phyloP scores from a whole-genome alignment of 2,113 vertebrate species.

The Coregonus clupeaformis region DNA sequence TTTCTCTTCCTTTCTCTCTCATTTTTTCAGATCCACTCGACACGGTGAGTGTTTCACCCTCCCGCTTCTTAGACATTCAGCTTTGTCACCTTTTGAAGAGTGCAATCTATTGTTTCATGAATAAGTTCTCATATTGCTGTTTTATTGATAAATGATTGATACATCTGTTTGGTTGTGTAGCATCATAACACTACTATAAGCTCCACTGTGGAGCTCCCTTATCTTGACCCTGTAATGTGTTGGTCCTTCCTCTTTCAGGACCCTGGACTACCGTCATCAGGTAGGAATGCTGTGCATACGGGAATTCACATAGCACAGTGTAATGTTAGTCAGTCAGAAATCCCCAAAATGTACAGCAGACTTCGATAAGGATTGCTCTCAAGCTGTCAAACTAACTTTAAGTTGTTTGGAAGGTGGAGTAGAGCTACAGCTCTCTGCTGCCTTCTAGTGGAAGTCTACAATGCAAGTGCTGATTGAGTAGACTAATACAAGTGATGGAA shows the following conservation, averaged over 20 bases:
- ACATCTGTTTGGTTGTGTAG: background rate
- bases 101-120: background rate
- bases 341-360: background rate
- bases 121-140: background rate
- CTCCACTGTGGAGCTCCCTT: background rate
- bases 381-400: constrained; percentile 11
- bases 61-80: background rate
- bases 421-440: constrained; percentile 52
- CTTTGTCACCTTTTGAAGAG: background rate
- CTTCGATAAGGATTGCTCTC: background rate
- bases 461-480: background rate
- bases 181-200: background rate
- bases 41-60: constrained; percentile 58
- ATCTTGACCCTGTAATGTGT: background rate
- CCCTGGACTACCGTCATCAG: constrained; percentile 69
- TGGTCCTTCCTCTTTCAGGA: constrained; percentile 54
- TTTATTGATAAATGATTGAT: background rate
- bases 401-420: background rate
- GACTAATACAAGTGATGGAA: too few species aligned
- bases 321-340: background rate
- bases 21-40: constrained; percentile 67
- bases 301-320: constrained; percentile 5
- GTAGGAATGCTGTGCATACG: constrained; percentile 43
- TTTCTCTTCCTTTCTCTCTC: constrained; percentile 1
- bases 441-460: constrained; percentile 66